These are phyloP conservation scores for Eclectus roratus DNA, from an alignment of 2,113 vertebrate genomes.

Conservation along the genomic window DNA sequence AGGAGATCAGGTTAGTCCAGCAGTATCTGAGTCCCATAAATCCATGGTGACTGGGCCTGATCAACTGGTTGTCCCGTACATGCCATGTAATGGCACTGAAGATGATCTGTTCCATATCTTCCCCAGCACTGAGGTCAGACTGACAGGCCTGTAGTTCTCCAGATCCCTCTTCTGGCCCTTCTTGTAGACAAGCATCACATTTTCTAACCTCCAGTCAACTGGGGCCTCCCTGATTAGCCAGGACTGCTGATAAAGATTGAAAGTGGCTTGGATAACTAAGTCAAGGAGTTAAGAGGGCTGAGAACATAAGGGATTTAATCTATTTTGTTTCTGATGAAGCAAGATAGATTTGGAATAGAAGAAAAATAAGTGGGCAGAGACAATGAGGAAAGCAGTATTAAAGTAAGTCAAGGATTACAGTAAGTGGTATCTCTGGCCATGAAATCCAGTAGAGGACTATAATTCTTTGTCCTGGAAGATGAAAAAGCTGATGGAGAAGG, in stretches of 20 bases:
- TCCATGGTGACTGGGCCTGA: not conserved
- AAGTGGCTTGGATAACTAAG: not conserved
- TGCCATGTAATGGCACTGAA: not conserved
- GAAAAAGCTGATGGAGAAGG: not conserved
- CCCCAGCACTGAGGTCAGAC: not conserved
- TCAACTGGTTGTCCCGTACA: not conserved
- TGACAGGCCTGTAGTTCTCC: not conserved
- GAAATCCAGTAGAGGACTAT: not conserved
- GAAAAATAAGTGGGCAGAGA: accelerated
- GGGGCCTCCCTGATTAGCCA: not conserved
- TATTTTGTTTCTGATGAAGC: not conserved
- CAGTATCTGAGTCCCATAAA: not conserved
- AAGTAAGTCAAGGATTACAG: not conserved
- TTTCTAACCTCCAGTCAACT: not conserved
- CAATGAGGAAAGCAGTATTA: not conserved
- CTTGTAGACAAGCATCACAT: not conserved
- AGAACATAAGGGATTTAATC: not conserved
- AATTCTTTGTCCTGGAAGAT: not conserved
- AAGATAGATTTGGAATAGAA: not conserved
- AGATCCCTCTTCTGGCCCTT: not conserved
- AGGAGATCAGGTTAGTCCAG: not conserved
- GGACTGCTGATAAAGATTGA: not conserved
- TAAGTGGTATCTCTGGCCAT: not conserved
- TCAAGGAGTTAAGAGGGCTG: not conserved
- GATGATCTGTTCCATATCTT: not conserved